phyloP scores from a whole-genome alignment of 2,888 invertebrate genomes.

The Limnephilus rhombicus region DNA sequence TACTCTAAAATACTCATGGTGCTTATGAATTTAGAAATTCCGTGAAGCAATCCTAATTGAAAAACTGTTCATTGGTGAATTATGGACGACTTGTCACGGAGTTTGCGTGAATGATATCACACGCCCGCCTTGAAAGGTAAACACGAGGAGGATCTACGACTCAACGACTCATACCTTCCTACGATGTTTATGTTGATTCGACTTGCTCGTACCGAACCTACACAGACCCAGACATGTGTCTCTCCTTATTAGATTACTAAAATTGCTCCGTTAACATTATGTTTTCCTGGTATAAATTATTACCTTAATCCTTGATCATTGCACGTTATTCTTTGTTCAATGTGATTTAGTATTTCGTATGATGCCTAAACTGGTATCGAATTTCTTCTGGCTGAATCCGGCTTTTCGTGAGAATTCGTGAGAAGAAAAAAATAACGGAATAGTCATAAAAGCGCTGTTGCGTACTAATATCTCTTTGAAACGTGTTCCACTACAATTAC shows the following conservation, averaged over 20 bases:
- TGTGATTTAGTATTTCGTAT: neutral
- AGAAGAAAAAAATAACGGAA: too few relatives aligned
- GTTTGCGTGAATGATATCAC: slow-evolving; percentile 38
- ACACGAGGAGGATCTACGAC: slow-evolving; percentile 1
- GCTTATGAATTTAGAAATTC: too few relatives aligned
- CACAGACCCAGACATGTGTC: neutral
- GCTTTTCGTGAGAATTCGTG: too few relatives aligned
- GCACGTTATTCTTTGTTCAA: neutral
- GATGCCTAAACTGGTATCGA: neutral
- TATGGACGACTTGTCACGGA: neutral
- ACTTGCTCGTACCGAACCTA: neutral
- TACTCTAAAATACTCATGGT: too few relatives aligned
- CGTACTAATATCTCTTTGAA: too few relatives aligned
- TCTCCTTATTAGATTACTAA: neutral
- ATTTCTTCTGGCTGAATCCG: neutral
- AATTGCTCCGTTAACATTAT: neutral
- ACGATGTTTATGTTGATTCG: slow-evolving; percentile 28
- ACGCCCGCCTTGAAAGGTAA: slow-evolving; percentile 24
- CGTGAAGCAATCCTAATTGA: neutral
- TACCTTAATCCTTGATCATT: neutral
- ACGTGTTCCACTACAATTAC: too few relatives aligned
- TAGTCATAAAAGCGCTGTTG: too few relatives aligned
- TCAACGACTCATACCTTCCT: neutral
- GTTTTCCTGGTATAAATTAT: neutral
- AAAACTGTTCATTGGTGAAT: slow-evolving; percentile 24